Evolutionary conservation across 2,113 vertebrate genomes (phyloP).

Genomic region (Aptenodytes forsteri): DNA sequence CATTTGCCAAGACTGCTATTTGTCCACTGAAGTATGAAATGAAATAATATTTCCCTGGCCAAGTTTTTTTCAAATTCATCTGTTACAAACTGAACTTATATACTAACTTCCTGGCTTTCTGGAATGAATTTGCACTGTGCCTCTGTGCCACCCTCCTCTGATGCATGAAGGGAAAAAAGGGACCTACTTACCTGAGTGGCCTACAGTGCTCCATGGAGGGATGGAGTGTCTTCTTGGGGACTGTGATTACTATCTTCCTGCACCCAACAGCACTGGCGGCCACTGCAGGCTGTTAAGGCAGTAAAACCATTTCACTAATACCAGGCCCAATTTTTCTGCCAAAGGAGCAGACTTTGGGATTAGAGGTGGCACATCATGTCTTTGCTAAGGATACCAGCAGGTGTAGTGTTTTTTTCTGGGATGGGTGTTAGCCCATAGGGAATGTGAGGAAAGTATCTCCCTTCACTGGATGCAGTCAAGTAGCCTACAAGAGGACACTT

Average conservation of each 20-base stretch:
- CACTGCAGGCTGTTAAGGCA: not conserved
- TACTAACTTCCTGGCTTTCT: not conserved
- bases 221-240: not conserved
- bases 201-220: accelerated
- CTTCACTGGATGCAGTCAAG: not conserved
- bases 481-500: not conserved
- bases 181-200: not conserved
- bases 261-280: not conserved
- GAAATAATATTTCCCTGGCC: not conserved
- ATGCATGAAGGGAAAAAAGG: accelerated
- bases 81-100: not conserved
- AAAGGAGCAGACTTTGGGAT: not conserved
- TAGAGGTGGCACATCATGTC: not conserved
- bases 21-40: not conserved
- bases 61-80: not conserved
- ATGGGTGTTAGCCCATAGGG: not conserved
- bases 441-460: not conserved
- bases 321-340: not conserved
- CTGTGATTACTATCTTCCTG: not conserved
- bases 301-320: not conserved
- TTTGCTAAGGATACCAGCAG: not conserved
- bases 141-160: not conserved
- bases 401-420: not conserved
- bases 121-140: not conserved
- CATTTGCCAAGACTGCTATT: not conserved